Evolutionary conservation across 2,113 vertebrate genomes (phyloP).

Genomic region (Crotalus helleri): DNA sequence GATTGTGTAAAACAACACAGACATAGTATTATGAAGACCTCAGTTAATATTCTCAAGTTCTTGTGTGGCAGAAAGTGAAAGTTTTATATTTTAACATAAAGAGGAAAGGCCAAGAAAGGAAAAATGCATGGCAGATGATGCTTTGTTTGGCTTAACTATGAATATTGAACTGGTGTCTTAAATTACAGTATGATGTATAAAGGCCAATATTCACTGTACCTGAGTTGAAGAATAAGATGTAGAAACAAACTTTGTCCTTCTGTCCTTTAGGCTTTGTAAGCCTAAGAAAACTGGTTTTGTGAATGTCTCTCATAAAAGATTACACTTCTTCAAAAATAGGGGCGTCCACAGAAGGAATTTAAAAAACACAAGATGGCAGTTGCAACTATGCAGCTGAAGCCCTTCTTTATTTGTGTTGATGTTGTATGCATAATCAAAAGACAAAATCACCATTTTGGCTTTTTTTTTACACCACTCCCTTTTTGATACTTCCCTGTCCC

Average conservation of each 20-base stretch:
- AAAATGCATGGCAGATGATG: not conserved
- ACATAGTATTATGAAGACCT: not conserved
- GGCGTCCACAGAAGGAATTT: not conserved
- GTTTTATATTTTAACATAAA: not conserved
- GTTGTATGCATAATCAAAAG: not conserved
- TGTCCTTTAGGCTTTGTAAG: not conserved
- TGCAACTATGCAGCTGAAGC: not conserved
- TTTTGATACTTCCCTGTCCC: not conserved
- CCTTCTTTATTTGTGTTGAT: not conserved
- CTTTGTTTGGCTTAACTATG: accelerated
- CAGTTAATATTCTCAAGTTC: not conserved
- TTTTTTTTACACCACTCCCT: not conserved
- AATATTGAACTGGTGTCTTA: accelerated
- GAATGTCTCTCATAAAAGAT: not conserved
- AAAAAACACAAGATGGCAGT: not conserved
- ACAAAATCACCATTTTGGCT: not conserved
- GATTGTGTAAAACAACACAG: constrained; percentile 9
- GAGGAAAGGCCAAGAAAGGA: not conserved
- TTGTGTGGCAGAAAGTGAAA: constrained; percentile 6
- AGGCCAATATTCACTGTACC: not conserved
- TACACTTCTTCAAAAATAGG: not conserved
- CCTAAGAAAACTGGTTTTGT: not conserved
- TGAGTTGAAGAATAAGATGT: not conserved
- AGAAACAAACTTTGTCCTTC: not conserved
- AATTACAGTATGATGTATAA: not conserved